A percentile compares a stretch with the other conserved stretches of the same genome.
These are phyloP conservation scores for Drosophila subquinaria DNA, from an alignment of 2,888 invertebrate species.

Conservation along the genomic window DNA sequence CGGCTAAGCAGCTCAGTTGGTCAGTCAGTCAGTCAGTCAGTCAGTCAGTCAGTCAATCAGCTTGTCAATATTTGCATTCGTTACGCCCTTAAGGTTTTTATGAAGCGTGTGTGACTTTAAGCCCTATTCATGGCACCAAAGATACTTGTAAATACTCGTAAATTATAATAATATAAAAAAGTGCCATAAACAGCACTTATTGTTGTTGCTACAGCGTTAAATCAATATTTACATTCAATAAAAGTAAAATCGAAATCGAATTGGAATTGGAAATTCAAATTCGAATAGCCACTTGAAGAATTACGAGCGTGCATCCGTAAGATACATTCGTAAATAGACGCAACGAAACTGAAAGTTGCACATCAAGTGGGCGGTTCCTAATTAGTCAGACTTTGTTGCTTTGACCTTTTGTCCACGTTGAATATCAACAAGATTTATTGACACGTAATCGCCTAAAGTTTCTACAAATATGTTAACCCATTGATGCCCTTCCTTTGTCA, in stretches of 20 bases:
- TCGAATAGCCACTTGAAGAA: conserved; percentile 15
- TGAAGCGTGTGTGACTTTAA: conserved; percentile 30
- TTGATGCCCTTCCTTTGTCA: conserved; percentile 27
- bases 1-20: conserved; percentile 11
- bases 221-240: conserved; percentile 63
- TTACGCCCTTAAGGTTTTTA: conserved; percentile 39
- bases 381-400: conserved; percentile 44
- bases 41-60: conserved; percentile 2
- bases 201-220: conserved; percentile 28
- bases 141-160: conserved; percentile 30
- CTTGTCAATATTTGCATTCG: conserved; percentile 47
- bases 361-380: conserved; percentile 64
- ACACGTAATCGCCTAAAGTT: conserved; percentile 38
- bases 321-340: conserved; percentile 19
- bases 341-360: conserved; percentile 51
- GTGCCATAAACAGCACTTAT: conserved; percentile 59
- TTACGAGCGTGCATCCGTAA: conserved; percentile 24
- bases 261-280: conserved; percentile 4
- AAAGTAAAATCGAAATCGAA: conserved; percentile 45
- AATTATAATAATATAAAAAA: conserved; percentile 35
- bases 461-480: conserved; percentile 32
- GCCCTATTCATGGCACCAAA: conserved; percentile 16
- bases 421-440: conserved; percentile 55
- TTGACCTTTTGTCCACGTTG: conserved; percentile 56
- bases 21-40: conserved; percentile 5